phyloP scores from a whole-genome alignment of 2,113 vertebrate genomes.

The Lutjanus erythropterus region DNA sequence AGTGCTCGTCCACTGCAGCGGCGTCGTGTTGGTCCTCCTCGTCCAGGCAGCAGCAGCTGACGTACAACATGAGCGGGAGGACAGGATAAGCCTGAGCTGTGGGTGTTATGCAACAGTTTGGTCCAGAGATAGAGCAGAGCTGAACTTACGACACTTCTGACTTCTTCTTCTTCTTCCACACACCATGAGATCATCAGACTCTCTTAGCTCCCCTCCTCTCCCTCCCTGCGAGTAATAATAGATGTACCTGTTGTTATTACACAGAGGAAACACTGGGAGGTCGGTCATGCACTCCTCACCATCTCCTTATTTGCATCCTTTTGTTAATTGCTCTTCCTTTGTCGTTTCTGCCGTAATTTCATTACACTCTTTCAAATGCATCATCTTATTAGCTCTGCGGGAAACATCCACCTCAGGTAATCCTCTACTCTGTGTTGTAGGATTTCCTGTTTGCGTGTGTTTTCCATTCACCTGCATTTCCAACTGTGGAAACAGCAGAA shows the following conservation, averaged over 20 bases:
- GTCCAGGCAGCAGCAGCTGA: constrained; percentile 42
- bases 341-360: constrained; percentile 14
- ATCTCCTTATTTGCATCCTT: constrained; percentile 1
- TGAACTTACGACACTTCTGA: constrained; percentile 56
- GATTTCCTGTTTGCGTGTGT: constrained; percentile 17
- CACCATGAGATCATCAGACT: constrained; percentile 59
- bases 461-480: not conserved
- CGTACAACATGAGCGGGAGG: constrained; percentile 46
- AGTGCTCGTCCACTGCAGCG: not conserved
- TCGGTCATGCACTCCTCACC: not conserved
- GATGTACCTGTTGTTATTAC: constrained; percentile 7
- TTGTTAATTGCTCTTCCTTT: constrained; percentile 10
- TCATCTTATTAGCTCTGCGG: constrained; percentile 29
- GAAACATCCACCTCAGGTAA: constrained; percentile 30
- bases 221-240: constrained; percentile 38
- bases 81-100: constrained; percentile 59
- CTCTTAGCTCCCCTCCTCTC: constrained; percentile 4
- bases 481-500: not conserved
- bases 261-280: not conserved
- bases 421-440: constrained; percentile 5
- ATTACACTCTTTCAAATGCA: constrained; percentile 24
- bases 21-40: not conserved
- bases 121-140: constrained; percentile 67
- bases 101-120: constrained; percentile 69
- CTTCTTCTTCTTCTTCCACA: constrained; percentile 51